phyloP scores from a whole-genome alignment of 2,113 vertebrate species.

The Otocyon megalotis region DNA sequence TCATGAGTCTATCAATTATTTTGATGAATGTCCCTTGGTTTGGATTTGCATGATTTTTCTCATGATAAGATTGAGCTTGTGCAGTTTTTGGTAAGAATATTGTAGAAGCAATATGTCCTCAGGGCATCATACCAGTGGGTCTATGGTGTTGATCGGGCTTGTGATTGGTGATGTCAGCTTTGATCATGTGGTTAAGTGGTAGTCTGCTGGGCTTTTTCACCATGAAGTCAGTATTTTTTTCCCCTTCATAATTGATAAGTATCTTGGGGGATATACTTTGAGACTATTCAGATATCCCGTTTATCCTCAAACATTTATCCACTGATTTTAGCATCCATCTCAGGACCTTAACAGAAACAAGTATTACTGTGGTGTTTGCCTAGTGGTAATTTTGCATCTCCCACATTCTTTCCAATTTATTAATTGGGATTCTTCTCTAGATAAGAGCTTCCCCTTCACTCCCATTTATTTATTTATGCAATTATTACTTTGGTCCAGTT shows the following conservation, averaged over 20 bases:
- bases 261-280: neutral
- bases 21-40: neutral
- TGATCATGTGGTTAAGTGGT: neutral
- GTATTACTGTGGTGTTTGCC: neutral
- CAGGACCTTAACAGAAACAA: neutral
- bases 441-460: neutral
- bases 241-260: neutral
- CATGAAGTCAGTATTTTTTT: conserved; percentile 9
- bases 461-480: neutral
- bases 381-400: neutral
- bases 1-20: neutral
- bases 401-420: neutral
- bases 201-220: neutral
- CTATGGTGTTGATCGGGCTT: neutral
- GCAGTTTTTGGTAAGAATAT: neutral
- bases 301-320: neutral
- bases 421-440: neutral
- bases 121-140: neutral
- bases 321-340: neutral
- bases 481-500: neutral
- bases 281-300: neutral
- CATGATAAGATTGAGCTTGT: neutral
- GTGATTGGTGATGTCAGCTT: neutral
- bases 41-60: neutral
- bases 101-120: neutral